These are phyloP conservation scores for Pristis pectinata DNA, from an alignment of 2,797 vertebrate species.

Conservation along the genomic window DNA sequence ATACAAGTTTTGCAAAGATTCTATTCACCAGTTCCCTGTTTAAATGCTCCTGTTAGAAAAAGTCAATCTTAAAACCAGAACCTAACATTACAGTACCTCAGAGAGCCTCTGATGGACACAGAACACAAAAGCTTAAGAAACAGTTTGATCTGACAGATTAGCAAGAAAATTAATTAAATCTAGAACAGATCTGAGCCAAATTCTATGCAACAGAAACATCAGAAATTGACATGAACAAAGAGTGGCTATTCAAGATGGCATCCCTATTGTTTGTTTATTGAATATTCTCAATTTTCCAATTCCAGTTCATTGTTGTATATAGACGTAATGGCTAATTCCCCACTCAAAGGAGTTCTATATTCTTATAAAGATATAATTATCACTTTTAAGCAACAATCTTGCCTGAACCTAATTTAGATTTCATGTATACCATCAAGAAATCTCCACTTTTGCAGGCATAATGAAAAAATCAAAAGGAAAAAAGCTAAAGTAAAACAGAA, in stretches of 20 bases:
- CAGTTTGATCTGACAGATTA: background rate
- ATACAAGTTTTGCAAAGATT: background rate
- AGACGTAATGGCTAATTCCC: background rate
- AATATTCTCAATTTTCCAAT: background rate
- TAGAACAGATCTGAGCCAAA: background rate
- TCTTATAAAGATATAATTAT: background rate
- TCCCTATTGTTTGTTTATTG: background rate
- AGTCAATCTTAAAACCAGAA: background rate
- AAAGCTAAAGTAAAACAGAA: background rate
- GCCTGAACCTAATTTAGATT: background rate
- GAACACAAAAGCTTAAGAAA: background rate
- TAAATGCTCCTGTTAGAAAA: background rate
- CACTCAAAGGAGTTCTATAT: background rate
- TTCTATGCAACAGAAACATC: background rate
- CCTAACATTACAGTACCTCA: background rate
- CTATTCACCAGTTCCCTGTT: background rate
- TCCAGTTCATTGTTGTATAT: background rate
- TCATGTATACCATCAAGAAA: background rate
- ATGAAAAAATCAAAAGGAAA: background rate
- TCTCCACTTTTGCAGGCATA: background rate
- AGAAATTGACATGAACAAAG: background rate
- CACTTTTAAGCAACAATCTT: background rate
- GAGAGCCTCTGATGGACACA: background rate
- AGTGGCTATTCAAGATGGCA: background rate
- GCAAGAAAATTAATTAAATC: background rate